Percentiles rank a stretch among this genome's conserved stretches.
Conservation (phyloP, 2,888 invertebrate species). For the Heteromurus nitidus region DNA sequence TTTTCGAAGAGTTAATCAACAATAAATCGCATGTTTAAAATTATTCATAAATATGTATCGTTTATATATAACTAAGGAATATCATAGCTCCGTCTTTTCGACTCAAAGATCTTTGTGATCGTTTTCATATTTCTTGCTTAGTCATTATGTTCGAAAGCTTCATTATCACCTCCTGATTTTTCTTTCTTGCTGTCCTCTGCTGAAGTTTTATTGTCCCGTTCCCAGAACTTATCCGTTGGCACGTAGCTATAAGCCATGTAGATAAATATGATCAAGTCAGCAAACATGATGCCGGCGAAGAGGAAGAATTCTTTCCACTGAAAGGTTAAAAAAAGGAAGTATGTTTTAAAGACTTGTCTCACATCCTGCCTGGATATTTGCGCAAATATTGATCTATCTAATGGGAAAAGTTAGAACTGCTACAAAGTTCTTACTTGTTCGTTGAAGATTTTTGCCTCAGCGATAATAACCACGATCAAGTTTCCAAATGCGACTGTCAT, state of each 20-base stretch:
- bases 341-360: background rate
- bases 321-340: conserved; percentile 72
- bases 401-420: no score
- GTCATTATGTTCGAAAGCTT: conserved; percentile 50
- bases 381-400: no score
- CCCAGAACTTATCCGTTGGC: conserved; percentile 77
- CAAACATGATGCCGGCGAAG: conserved; percentile 89
- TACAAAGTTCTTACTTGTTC: conserved; percentile 82
- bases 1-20: background rate
- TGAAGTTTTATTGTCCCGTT: conserved; percentile 18
- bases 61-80: background rate
- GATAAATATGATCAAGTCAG: conserved; percentile 88
- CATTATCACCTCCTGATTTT: conserved; percentile 48
- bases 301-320: conserved; percentile 91
- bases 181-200: conserved; percentile 20
- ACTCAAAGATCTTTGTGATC: background rate
- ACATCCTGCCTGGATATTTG: background rate
- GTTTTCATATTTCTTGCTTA: background rate
- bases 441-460: conserved; percentile 85
- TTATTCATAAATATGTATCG: background rate
- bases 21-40: background rate
- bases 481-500: conserved; percentile 96
- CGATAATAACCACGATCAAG: conserved; percentile 91
- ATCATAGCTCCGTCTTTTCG: background rate
- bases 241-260: conserved; percentile 83